These are phyloP conservation scores for Gasteruption jaculator DNA, from an alignment of 2,888 invertebrate species.

Conservation along the genomic window DNA sequence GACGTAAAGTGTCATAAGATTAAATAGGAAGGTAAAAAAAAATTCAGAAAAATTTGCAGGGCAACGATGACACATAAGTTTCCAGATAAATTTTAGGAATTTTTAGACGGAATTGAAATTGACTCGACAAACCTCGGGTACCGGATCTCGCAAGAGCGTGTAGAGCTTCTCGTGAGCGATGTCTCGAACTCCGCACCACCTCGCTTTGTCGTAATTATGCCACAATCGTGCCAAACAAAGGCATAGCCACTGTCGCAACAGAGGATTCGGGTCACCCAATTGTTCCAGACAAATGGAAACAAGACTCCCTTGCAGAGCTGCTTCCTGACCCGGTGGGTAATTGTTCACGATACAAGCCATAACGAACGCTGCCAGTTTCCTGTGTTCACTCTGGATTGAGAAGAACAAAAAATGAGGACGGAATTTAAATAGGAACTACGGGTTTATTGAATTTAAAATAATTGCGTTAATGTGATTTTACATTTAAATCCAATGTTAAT, in stretches of 20 bases:
- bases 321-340: slow-evolving; percentile 84
- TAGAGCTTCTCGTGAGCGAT: slow-evolving; percentile 95
- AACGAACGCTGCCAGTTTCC: slow-evolving; percentile 93
- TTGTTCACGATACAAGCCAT: slow-evolving; percentile 89
- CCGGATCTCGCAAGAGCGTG: slow-evolving; percentile 70
- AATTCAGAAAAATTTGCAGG: too few relatives aligned
- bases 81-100: too few relatives aligned
- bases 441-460: slow-evolving; percentile 8
- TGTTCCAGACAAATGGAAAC: slow-evolving; percentile 91
- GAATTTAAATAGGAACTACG: neutral
- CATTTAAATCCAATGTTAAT: too few relatives aligned
- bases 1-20: slow-evolving; percentile 10
- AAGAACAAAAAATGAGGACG: slow-evolving; percentile 3
- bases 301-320: slow-evolving; percentile 82
- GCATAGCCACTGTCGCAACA: slow-evolving; percentile 82
- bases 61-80: too few relatives aligned
- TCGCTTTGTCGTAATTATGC: slow-evolving; percentile 82
- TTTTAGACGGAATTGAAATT: too few relatives aligned
- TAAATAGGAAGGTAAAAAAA: too few relatives aligned
- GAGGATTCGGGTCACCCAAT: slow-evolving; percentile 65
- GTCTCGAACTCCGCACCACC: slow-evolving; percentile 95
- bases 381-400: slow-evolving; percentile 65
- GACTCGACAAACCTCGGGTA: slow-evolving; percentile 71
- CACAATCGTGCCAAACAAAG: slow-evolving; percentile 88
- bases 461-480: neutral